phyloP scores from a whole-genome alignment of 2,888 invertebrate species.

The Agriopis aurantiaria region DNA sequence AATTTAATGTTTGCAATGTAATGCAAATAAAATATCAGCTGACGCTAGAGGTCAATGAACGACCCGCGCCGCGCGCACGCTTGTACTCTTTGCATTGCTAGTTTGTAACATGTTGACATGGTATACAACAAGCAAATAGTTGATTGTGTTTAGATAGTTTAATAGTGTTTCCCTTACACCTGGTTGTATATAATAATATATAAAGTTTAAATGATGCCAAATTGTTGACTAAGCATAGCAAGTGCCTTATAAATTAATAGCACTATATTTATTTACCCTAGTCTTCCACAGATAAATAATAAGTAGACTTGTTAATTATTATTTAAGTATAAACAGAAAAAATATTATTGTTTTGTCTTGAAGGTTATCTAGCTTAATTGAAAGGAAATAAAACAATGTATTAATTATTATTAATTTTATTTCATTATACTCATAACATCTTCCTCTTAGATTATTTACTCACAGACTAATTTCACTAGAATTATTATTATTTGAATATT shows the following conservation, averaged over 20 bases:
- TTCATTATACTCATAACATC: slow-evolving; percentile 85
- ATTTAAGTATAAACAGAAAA: neutral
- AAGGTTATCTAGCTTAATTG: neutral
- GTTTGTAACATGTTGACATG: no score
- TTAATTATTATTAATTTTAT: slow-evolving; percentile 73
- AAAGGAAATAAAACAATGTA: slow-evolving; percentile 39
- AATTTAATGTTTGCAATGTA: no score
- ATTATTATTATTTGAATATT: slow-evolving; percentile 80
- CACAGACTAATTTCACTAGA: slow-evolving; percentile 82
- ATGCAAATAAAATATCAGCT: no score
- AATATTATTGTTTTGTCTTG: neutral
- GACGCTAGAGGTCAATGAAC: no score
- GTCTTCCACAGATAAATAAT: slow-evolving; percentile 17
- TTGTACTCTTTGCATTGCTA: no score
- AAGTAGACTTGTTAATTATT: neutral
- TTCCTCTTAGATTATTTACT: slow-evolving; percentile 77
- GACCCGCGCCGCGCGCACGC: no score
- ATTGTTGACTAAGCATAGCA: slow-evolving; percentile 7
- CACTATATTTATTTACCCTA: slow-evolving; percentile 20
- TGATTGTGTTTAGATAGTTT: no score
- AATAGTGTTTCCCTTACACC: neutral
- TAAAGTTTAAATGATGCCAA: slow-evolving; percentile 20
- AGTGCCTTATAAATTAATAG: slow-evolving; percentile 6
- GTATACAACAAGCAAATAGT: no score
- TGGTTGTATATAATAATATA: neutral